Evolutionary conservation across 2,113 vertebrate genomes (phyloP), one percentile per base, ranked within the genome.

Genomic region (Ciconia boyciana): DNA sequence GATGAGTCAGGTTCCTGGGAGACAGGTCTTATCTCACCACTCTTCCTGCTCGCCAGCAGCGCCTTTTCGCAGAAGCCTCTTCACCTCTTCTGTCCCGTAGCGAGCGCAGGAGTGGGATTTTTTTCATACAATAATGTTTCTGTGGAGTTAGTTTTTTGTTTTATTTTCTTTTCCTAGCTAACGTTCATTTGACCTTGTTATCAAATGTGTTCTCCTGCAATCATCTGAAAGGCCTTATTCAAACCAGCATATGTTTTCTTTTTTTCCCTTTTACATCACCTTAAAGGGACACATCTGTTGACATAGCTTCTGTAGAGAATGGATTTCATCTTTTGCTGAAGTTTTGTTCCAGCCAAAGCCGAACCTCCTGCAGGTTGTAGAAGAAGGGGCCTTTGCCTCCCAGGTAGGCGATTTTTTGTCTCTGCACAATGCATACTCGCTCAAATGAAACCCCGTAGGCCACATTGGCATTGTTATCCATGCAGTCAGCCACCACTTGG

Each of bases 381-480:
- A 98, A 99, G 97, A 99, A 99, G 4, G 99, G 99, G 26, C 99
- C 99, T 96, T 99, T 99, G 13, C 99, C 99, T 11, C 99, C 99
- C 41, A 99, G 95, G 94, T 99, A 99, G 75, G 98, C 98, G 2
- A 99, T 99, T 97, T 99, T 99, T 95, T 98, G 98, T 96, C 98
- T 98, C 94, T 99, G 99, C 43, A 99, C 99, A 65, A 99, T 99
- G 94, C 99, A 99, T 68, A 99, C 98, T 31, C 99, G 98, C 93
- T 99, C 99, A 51, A 99, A 99, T 72, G 99, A 98, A 87, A 99
- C 99, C 10, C 99, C 99, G 0, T 99, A 99, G 11, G 99, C 99
- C 91, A 99, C 98, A 5, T 99, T 99, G 88, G 99, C 98, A 36
- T 99, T 99, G 90, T 99, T 99, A 98, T 99, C 99, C 99, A 99